Evolutionary conservation across 2,888 invertebrate species (phyloP).

Genomic region (Sclerodermus sp.): DNA sequence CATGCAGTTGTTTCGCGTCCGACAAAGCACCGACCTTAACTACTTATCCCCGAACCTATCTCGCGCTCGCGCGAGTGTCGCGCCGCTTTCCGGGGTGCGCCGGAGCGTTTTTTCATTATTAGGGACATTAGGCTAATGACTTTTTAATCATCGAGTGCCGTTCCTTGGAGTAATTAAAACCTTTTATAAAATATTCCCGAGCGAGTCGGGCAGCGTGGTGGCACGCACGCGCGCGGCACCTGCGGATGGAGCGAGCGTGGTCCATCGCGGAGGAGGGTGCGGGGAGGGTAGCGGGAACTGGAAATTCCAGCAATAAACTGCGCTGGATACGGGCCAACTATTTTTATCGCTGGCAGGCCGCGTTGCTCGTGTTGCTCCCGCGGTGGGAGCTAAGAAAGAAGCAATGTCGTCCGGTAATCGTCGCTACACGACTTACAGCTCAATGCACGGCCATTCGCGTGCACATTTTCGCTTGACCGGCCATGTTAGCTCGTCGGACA

Average conservation of each 20-base stretch:
- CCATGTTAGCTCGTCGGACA: too few species aligned
- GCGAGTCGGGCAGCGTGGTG: too few species aligned
- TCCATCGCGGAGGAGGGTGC: neutral
- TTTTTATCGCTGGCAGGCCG: constrained; percentile 29
- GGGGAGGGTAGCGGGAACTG: neutral
- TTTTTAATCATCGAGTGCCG: too few species aligned
- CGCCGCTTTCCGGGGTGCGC: neutral
- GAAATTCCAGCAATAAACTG: constrained; percentile 33
- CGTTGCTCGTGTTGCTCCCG: constrained; percentile 13
- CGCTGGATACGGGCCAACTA: constrained; percentile 32
- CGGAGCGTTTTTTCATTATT: neutral
- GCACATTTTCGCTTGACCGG: constrained; percentile 19
- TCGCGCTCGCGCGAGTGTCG: neutral
- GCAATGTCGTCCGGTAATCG: constrained; percentile 26
- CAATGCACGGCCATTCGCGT: constrained; percentile 30
- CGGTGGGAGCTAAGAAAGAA: constrained; percentile 28
- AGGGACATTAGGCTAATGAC: too few species aligned
- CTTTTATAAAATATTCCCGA: too few species aligned
- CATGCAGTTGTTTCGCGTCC: too few species aligned
- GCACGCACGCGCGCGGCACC: too few species aligned
- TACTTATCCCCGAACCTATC: too few species aligned
- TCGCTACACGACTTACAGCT: constrained; percentile 26
- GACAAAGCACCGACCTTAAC: too few species aligned
- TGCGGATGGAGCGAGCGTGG: too few species aligned
- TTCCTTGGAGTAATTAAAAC: too few species aligned